Evolutionary conservation across 2,888 invertebrate species (phyloP).

Genomic region (Catocala nupta): DNA sequence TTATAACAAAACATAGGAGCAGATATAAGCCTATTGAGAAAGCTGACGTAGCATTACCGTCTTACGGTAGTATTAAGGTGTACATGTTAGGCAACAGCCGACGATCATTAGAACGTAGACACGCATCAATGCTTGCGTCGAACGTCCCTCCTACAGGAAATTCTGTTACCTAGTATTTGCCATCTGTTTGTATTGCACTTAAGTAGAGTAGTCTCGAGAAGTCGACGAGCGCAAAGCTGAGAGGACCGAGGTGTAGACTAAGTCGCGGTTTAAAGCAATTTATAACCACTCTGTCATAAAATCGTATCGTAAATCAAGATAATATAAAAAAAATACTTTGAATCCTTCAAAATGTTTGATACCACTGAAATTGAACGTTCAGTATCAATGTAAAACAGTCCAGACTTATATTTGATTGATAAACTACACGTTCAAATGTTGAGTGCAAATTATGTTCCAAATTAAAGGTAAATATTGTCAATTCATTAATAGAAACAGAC

Average conservation of each 20-base stretch:
- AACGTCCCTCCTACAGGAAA: slow-evolving; percentile 35
- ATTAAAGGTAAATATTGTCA: slow-evolving; percentile 40
- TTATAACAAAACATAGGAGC: no score
- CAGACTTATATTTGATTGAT: background rate
- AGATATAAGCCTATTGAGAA: no score
- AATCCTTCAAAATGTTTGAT: background rate
- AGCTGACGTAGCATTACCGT: no score
- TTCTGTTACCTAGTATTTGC: slow-evolving; percentile 52
- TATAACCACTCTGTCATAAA: slow-evolving; percentile 16
- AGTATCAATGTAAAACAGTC: no score
- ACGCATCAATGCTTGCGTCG: slow-evolving; percentile 14
- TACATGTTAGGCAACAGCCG: slow-evolving; percentile 15
- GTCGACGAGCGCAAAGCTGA: slow-evolving; percentile 50
- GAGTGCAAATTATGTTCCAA: slow-evolving; percentile 14
- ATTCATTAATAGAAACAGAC: slow-evolving; percentile 42
- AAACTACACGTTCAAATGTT: background rate
- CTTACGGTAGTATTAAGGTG: no score
- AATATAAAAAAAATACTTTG: background rate
- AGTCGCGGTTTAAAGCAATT: slow-evolving; percentile 27
- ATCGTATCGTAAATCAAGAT: slow-evolving; percentile 1
- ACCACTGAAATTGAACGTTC: no score
- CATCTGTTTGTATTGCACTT: slow-evolving; percentile 56
- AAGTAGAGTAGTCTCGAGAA: slow-evolving; percentile 46
- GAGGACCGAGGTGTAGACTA: slow-evolving; percentile 27
- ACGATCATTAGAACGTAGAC: slow-evolving; percentile 21